A percentile compares a stretch with the other conserved stretches of the same genome.
These are phyloP conservation scores for Ceryle rudis DNA, from an alignment of 2,797 vertebrate species.

Conservation along the genomic window DNA sequence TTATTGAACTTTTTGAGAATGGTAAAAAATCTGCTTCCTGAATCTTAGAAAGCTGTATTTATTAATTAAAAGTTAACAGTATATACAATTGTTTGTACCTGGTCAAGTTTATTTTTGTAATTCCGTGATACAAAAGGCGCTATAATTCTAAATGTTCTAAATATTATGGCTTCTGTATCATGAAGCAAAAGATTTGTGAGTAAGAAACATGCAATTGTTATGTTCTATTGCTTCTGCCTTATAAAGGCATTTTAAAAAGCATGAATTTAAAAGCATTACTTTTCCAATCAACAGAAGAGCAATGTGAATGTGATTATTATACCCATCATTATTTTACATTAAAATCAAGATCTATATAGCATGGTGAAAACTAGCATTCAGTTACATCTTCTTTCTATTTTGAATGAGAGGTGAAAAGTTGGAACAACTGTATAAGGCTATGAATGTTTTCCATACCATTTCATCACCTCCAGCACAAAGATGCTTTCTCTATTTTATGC, in stretches of 20 bases:
- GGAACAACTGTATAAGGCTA: not conserved
- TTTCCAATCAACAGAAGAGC: not conserved
- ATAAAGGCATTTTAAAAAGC: not conserved
- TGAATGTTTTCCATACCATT: slow-evolving; percentile 28
- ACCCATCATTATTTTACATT: not conserved
- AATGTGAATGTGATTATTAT: not conserved
- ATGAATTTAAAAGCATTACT: not conserved
- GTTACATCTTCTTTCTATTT: not conserved
- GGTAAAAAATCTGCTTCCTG: not conserved
- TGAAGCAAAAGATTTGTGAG: not conserved
- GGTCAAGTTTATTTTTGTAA: not conserved
- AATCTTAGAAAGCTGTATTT: slow-evolving; percentile 32
- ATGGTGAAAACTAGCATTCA: not conserved
- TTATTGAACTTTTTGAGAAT: slow-evolving; percentile 35
- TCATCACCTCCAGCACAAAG: slow-evolving; percentile 21
- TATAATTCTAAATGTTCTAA: not conserved
- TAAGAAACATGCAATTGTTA: not conserved
- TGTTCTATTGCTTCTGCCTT: not conserved
- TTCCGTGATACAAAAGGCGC: not conserved
- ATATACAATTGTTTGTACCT: not conserved
- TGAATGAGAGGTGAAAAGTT: not conserved
- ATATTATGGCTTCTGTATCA: not conserved
- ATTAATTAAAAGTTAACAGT: slow-evolving; percentile 43
- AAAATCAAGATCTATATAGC: not conserved
- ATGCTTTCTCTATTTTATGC: slow-evolving; percentile 9